Percentiles rank a stretch among this genome's conserved stretches.
Evolutionary conservation across 2,888 invertebrate species (phyloP).

Genomic region (Amphipoea oculea): DNA sequence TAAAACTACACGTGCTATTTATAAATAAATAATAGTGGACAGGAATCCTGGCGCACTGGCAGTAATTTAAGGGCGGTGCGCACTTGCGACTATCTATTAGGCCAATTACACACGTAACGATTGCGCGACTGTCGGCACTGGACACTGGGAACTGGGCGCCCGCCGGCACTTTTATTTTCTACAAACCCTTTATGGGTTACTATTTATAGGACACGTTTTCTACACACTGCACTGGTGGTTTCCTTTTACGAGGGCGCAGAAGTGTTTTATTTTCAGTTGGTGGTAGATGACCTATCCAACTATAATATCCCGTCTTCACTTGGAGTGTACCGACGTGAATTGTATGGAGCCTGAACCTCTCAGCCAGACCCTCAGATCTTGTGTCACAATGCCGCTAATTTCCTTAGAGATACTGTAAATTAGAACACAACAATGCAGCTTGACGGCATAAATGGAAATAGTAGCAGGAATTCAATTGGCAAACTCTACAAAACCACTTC

Average conservation of each 20-base stretch:
- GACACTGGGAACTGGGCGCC: conserved; percentile 18
- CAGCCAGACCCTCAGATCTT: neutral
- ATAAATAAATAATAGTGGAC: conserved; percentile 44
- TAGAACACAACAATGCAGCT: neutral
- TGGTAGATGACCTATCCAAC: neutral
- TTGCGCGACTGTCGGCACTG: conserved; percentile 47
- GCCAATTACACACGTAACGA: conserved; percentile 67
- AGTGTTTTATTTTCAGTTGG: conserved; percentile 6
- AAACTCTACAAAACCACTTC: neutral
- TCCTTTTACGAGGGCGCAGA: neutral
- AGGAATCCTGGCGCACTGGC: conserved; percentile 39
- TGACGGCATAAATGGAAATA: neutral
- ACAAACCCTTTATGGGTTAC: conserved; percentile 29
- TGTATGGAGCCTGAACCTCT: neutral
- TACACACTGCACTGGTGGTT: conserved; percentile 13
- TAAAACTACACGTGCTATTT: conserved; percentile 33
- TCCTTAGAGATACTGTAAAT: too few species aligned
- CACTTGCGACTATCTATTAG: conserved; percentile 64
- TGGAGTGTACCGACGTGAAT: neutral
- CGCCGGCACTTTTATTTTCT: conserved; percentile 51
- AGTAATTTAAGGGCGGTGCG: conserved; percentile 59
- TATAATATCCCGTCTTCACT: neutral
- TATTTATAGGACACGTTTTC: conserved; percentile 48
- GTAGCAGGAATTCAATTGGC: neutral
- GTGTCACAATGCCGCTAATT: too few species aligned